Conservation (phyloP, 2,888 invertebrate species). For the Drosophila tanythrix region DNA sequence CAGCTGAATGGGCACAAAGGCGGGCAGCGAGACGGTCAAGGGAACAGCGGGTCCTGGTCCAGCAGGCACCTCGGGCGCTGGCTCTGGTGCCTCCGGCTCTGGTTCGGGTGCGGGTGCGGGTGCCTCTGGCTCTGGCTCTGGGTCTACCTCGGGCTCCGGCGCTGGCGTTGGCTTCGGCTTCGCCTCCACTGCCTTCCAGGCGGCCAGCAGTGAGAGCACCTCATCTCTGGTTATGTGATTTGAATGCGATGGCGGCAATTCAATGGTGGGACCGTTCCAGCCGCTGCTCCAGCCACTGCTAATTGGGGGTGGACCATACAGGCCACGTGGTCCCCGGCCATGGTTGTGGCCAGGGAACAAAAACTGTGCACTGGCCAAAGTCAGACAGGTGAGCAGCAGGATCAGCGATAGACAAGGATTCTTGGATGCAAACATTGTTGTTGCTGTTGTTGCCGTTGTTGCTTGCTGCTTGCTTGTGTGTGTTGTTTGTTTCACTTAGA, state of each 20-base stretch:
- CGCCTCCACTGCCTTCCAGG: constrained; percentile 74
- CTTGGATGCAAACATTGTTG: constrained; percentile 33
- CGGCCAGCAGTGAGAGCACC: constrained; percentile 75
- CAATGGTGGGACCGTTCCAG: constrained; percentile 53
- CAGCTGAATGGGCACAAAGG: constrained; percentile 83
- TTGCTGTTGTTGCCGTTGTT: constrained; percentile 13
- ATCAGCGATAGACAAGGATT: constrained; percentile 41
- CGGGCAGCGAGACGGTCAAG: constrained; percentile 82
- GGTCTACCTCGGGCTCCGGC: constrained; percentile 80
- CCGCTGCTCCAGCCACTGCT: constrained; percentile 53
- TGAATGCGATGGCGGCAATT: constrained; percentile 44
- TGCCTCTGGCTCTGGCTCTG: constrained; percentile 57
- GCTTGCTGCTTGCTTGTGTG: background rate
- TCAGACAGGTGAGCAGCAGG: constrained; percentile 27
- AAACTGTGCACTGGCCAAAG: constrained; percentile 50
- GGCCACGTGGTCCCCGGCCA: constrained; percentile 32
- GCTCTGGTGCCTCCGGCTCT: constrained; percentile 80
- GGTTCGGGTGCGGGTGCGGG: constrained; percentile 81
- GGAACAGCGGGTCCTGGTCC: constrained; percentile 80
- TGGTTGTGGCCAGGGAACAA: constrained; percentile 18
- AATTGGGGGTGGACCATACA: constrained; percentile 12
- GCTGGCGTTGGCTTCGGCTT: constrained; percentile 79
- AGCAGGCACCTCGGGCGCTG: constrained; percentile 78
- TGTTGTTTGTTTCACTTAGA: constrained; percentile 15
- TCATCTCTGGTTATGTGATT: constrained; percentile 80